These are phyloP conservation scores for Stenoptilia bipunctidactyla DNA, from an alignment of 2,888 invertebrate genomes.

Conservation along the genomic window DNA sequence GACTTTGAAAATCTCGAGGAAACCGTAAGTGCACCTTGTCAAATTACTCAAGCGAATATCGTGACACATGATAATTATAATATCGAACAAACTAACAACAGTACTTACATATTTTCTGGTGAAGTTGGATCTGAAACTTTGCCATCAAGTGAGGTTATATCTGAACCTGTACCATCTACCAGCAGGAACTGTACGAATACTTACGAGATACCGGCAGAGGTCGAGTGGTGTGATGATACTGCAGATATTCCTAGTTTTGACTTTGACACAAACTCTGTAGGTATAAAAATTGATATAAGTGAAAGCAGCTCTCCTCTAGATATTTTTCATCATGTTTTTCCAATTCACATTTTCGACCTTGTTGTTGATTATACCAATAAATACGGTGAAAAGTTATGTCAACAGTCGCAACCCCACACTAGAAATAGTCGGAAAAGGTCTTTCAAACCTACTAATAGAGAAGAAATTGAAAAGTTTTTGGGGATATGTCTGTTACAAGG, in stretches of 20 bases:
- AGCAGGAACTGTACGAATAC: slow-evolving; percentile 3
- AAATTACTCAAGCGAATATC: slow-evolving; percentile 4
- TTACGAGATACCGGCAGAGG: slow-evolving; percentile 3
- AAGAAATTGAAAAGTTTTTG: slow-evolving; percentile 7
- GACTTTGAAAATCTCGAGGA: slow-evolving; percentile 4
- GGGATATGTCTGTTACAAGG: slow-evolving; percentile 11
- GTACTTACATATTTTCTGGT: neutral
- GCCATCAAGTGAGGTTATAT: slow-evolving; percentile 2
- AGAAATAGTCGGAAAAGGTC: slow-evolving; percentile 5
- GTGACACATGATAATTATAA: slow-evolving; percentile 4
- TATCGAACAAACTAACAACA: slow-evolving; percentile 1
- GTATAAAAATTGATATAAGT: slow-evolving; percentile 5
- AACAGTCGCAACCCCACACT: slow-evolving; percentile 5
- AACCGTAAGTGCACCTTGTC: slow-evolving; percentile 4
- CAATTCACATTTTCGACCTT: slow-evolving; percentile 4
- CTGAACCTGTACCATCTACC: slow-evolving; percentile 3
- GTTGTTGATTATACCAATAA: slow-evolving; percentile 8
- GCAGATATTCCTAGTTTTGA: slow-evolving; percentile 6
- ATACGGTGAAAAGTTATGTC: slow-evolving; percentile 7
- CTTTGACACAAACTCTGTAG: slow-evolving; percentile 4
- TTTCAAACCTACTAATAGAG: slow-evolving; percentile 4
- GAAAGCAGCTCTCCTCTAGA: slow-evolving; percentile 4
- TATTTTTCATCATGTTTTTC: slow-evolving; percentile 7
- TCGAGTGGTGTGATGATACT: slow-evolving; percentile 4
- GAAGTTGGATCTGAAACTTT: no score